A percentile compares a stretch with the other conserved stretches of the same genome.
These are phyloP conservation scores for Apamea epomidion DNA, from an alignment of 2,888 invertebrate genomes.

Conservation along the genomic window DNA sequence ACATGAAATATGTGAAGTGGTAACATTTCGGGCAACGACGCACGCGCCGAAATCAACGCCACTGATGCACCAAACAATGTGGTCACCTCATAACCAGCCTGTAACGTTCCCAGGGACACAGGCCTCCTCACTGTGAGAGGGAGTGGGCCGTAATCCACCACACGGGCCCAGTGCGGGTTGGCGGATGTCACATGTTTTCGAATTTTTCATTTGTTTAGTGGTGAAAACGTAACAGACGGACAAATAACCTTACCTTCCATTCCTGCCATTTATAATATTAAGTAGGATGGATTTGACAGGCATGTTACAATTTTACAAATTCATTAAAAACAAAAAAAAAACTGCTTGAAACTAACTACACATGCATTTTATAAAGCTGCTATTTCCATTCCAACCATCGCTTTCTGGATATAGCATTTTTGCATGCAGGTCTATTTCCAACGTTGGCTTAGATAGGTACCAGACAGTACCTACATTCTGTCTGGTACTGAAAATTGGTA, in stretches of 20 bases:
- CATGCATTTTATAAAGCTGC: background rate
- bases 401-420: background rate
- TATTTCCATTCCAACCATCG: background rate
- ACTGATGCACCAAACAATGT: background rate
- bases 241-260: no score
- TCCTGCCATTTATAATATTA: no score
- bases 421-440: conserved; percentile 1
- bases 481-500: conserved; percentile 10
- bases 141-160: background rate
- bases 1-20: no score
- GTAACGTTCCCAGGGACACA: background rate
- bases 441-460: background rate
- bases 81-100: background rate
- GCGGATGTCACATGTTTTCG: background rate
- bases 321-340: background rate
- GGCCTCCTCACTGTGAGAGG: background rate
- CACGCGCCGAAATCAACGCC: background rate
- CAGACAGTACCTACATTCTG: background rate
- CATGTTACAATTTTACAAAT: no score
- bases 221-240: no score
- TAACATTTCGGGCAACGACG: no score
- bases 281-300: no score
- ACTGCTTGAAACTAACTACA: background rate
- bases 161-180: no score
- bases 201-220: background rate